Evolutionary conservation across 2,888 invertebrate species (phyloP), one percentile per base, ranked within the genome.

Genomic region (Chrysotoxum bicinctum): DNA sequence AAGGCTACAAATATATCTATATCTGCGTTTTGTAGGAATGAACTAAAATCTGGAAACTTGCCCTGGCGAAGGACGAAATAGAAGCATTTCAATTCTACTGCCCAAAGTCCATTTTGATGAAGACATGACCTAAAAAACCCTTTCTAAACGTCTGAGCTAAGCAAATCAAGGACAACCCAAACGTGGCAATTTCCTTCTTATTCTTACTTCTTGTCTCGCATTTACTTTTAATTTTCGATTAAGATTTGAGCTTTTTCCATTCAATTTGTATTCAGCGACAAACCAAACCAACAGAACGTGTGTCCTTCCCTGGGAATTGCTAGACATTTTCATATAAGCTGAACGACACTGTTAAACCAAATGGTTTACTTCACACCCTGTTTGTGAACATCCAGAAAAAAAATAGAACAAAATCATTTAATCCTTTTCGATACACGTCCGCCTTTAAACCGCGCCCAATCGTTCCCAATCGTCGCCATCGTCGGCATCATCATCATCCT

Each of bases 361-460:
- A 66, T 50, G 50, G 35, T 50, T 50, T 23, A 50, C 45, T 64
- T 45, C 16, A 64, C 64, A 64, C 64, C 30, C 12, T 43, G 62
- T 45, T 64, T 45, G 16, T n/a, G 66, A 26, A 2, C 2, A 26
- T 23, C 14, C 12, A 14, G 10, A 16, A 72, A 72, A 30, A 58
- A 45, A 79, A 32, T 16, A 19, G n/a, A n/a, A n/a, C n/a, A 30
- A 45, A 66, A 23, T 50, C 45, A 30, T 85, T 80, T 72, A 85
- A 85, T 85, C 75, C 72, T 62, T 76, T 69, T 75, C 37, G 23
- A 52, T 37, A 74, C 69, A 75, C 60, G 23, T 60, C 32, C 10
- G 5, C 32, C 32, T 9, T 19, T 35, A 62, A 52, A 19, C 64
- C 52, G 37, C 64, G 30, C 52, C 56, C 72, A 60, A 37, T 52